Evolutionary conservation across 2,888 invertebrate genomes (phyloP).

Genomic region (Drymonia ruficornis): DNA sequence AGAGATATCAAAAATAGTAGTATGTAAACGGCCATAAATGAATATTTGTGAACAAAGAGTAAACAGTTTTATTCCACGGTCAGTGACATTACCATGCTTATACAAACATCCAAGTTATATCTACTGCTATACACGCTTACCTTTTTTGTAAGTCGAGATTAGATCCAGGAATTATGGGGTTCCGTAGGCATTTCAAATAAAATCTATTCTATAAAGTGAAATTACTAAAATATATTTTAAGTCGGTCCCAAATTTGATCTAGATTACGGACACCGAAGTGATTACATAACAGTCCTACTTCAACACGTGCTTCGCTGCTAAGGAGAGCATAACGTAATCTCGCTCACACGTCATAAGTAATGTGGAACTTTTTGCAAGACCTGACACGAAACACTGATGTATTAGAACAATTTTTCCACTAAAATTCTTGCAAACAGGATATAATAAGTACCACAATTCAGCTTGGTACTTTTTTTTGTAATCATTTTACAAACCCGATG

Average conservation of each 20-base stretch:
- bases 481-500: neutral
- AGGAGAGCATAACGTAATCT: conserved; percentile 18
- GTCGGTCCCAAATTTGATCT: too few relatives aligned
- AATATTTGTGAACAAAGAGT: conserved; percentile 16
- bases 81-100: conserved; percentile 26
- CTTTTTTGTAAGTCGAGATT: neutral
- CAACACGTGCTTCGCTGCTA: conserved; percentile 4
- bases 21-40: neutral
- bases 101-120: conserved; percentile 11
- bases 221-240: neutral
- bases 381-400: neutral
- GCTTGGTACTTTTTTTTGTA: too few relatives aligned
- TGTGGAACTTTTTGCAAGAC: neutral
- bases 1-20: conserved; percentile 1
- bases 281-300: conserved; percentile 7
- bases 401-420: too few relatives aligned
- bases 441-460: too few relatives aligned
- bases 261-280: neutral
- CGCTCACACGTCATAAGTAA: conserved; percentile 2
- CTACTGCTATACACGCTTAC: conserved; percentile 3
- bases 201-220: neutral
- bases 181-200: conserved; percentile 9
- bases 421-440: too few relatives aligned
- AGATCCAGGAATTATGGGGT: neutral
- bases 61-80: conserved; percentile 25